Percentiles rank a stretch among this genome's conserved stretches.
Conservation (phyloP, 1,140 invertebrate genomes). For the Chrysoperla carnea region DNA sequence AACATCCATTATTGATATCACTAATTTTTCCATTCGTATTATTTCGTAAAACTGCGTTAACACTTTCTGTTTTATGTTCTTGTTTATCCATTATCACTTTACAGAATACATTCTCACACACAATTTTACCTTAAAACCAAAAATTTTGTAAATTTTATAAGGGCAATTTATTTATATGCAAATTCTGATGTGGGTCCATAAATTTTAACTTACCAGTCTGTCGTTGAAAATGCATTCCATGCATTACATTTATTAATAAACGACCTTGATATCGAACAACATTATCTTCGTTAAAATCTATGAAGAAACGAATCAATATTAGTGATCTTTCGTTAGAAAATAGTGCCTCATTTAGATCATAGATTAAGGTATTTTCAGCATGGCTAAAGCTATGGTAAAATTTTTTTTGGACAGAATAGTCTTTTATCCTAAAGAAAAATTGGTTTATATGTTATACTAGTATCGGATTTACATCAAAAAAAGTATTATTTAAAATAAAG, state of each 20-base stretch:
- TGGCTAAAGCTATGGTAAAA: no score
- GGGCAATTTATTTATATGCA: slow-evolving; percentile 9
- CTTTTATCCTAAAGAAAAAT: not conserved
- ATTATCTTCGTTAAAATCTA: not conserved
- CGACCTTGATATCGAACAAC: not conserved
- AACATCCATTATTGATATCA: slow-evolving; percentile 12
- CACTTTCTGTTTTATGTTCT: slow-evolving; percentile 50
- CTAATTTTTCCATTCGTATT: slow-evolving; percentile 22
- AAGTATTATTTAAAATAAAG: no score
- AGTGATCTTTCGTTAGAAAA: not conserved
- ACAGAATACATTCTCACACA: slow-evolving; percentile 45
- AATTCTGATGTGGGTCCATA: no score
- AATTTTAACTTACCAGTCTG: slow-evolving; percentile 14
- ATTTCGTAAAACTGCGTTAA: slow-evolving; percentile 19
- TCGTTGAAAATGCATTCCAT: not conserved
- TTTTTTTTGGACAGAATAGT: not conserved
- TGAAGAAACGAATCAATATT: slow-evolving; percentile 1
- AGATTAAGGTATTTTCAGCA: not conserved
- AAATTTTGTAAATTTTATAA: slow-evolving; percentile 23
- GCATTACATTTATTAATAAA: not conserved
- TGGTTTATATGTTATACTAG: not conserved
- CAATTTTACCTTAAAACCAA: slow-evolving; percentile 4
- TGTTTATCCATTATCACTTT: slow-evolving; percentile 64
- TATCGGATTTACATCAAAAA: no score
- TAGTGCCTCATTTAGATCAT: slow-evolving; percentile 5